Conservation (phyloP, 2,113 vertebrate genomes). For the Callaeas wilsoni region DNA sequence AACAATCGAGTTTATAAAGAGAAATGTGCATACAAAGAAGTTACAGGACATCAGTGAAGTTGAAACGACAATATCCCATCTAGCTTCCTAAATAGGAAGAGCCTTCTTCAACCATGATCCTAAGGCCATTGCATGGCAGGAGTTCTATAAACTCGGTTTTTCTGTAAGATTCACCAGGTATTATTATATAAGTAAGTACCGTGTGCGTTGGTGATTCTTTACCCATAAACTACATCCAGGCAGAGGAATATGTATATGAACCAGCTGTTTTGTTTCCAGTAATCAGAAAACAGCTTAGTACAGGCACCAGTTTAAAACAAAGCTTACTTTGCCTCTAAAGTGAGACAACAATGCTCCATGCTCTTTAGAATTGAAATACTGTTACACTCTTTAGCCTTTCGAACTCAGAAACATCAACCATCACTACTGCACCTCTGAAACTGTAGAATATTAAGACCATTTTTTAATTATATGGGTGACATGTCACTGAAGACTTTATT, state of each 20-base stretch:
- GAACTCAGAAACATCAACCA: background rate
- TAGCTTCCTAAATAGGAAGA: background rate
- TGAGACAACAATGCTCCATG: background rate
- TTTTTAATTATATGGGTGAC: background rate
- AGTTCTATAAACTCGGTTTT: background rate
- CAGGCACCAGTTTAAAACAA: background rate
- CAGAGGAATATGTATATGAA: background rate
- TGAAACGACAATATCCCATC: background rate
- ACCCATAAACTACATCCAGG: background rate
- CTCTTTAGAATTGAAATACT: background rate
- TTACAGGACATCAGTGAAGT: background rate
- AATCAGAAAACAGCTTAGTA: background rate
- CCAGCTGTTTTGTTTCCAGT: background rate
- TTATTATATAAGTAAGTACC: background rate
- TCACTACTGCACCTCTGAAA: background rate
- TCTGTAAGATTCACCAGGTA: background rate
- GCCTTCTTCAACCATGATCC: background rate
- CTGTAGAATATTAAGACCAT: background rate
- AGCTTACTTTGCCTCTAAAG: background rate
- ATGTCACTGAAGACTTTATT: background rate
- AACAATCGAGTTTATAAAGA: background rate
- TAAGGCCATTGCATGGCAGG: background rate
- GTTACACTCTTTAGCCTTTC: background rate
- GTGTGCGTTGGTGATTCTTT: background rate
- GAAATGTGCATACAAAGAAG: background rate